These are phyloP conservation scores for Drosophila insularis DNA, from an alignment of 1,140 invertebrate species.

Conservation along the genomic window DNA sequence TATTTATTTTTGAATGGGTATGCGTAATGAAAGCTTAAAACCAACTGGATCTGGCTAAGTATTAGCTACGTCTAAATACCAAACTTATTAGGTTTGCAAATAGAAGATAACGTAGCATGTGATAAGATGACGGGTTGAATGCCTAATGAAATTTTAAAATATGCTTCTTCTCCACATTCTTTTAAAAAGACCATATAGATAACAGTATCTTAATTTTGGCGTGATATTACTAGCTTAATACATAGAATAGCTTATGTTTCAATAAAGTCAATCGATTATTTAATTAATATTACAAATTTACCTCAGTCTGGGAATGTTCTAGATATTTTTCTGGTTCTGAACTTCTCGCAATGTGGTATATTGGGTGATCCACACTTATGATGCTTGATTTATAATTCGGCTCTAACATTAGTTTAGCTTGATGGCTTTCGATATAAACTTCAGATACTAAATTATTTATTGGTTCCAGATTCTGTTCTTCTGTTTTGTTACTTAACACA, in stretches of 20 bases:
- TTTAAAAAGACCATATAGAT: neutral
- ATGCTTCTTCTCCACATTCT: slow-evolving; percentile 1
- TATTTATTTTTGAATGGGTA: neutral
- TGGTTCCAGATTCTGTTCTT: neutral
- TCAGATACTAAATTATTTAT: neutral
- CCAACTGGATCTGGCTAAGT: neutral
- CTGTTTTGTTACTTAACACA: neutral
- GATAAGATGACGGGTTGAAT: neutral
- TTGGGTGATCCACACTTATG: neutral
- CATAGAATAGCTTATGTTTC: neutral
- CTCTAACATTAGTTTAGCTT: neutral
- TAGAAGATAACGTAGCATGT: neutral
- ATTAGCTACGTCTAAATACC: neutral
- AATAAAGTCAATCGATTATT: neutral
- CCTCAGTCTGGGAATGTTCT: neutral
- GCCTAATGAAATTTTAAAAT: neutral
- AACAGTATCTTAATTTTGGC: neutral
- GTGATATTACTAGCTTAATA: no score
- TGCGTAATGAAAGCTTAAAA: neutral
- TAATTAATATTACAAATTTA: neutral
- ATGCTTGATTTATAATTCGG: neutral
- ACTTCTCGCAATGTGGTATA: neutral
- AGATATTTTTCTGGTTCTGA: neutral
- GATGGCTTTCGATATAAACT: neutral
- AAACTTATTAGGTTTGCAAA: neutral